Conservation (phyloP, 2,113 vertebrate species). For the Oncorhynchus gorbuscha region DNA sequence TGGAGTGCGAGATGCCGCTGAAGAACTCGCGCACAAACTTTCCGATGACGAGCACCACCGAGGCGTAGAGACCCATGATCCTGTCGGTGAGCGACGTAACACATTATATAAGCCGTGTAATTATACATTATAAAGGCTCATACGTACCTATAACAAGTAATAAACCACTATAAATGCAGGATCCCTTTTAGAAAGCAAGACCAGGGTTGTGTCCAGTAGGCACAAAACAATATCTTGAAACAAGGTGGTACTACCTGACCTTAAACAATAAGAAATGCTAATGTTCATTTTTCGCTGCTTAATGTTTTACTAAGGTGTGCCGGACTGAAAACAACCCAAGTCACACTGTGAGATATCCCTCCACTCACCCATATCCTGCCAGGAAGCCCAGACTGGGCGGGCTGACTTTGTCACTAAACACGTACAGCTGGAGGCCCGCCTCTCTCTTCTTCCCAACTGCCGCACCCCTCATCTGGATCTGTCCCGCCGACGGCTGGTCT, state of each 20-base stretch:
- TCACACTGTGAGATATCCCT: constrained; percentile 24
- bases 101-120: neutral
- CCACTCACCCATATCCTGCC: constrained; percentile 88
- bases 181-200: too few relatives aligned
- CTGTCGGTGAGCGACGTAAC: constrained; percentile 52
- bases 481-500: constrained; percentile 62
- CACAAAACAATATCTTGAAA: neutral
- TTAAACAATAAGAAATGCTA: neutral
- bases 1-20: constrained; percentile 92
- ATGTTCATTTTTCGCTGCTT: neutral
- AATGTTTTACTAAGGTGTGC: neutral
- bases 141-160: neutral
- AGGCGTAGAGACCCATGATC: constrained; percentile 93
- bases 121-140: neutral
- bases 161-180: too few relatives aligned
- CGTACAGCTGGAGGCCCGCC: constrained; percentile 81
- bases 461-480: constrained; percentile 33
- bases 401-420: constrained; percentile 95
- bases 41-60: constrained; percentile 83
- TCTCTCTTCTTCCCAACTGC: constrained; percentile 32
- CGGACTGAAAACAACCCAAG: neutral
- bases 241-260: neutral
- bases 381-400: constrained; percentile 92
- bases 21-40: constrained; percentile 94
- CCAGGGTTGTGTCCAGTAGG: too few relatives aligned